These are phyloP conservation scores for Hyperoplus immaculatus DNA, from an alignment of 2,797 vertebrate genomes.

Conservation along the genomic window DNA sequence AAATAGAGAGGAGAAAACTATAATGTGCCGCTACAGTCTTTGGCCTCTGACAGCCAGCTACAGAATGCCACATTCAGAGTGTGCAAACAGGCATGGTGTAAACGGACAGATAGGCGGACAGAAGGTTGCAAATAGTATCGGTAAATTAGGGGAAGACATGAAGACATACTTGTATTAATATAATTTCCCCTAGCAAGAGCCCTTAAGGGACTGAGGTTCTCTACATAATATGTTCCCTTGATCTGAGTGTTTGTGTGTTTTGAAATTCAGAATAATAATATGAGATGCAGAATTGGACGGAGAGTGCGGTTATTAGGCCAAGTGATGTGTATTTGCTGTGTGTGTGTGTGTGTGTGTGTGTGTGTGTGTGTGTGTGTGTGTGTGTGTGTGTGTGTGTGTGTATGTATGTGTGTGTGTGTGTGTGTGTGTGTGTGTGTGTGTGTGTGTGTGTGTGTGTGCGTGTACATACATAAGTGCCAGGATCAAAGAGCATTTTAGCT, in stretches of 20 bases:
- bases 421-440: background rate
- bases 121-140: background rate
- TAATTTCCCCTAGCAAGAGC: constrained; percentile 25
- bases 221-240: constrained; percentile 10
- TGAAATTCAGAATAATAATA: background rate
- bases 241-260: constrained; percentile 13
- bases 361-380: too few relatives aligned
- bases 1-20: too few relatives aligned
- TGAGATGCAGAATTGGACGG: background rate
- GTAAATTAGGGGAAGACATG: constrained; percentile 23
- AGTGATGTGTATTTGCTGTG: constrained; percentile 2
- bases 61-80: too few relatives aligned
- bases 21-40: too few relatives aligned
- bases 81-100: constrained; percentile 9
- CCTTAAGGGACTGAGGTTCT: constrained; percentile 22
- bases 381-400: constrained; percentile 27
- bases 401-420: constrained; percentile 3
- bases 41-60: too few relatives aligned
- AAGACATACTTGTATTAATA: constrained; percentile 7
- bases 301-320: background rate
- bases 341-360: too few relatives aligned
- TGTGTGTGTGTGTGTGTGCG: constrained; percentile 28
- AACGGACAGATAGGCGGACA: background rate
- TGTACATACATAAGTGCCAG: constrained; percentile 62
- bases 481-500: constrained; percentile 78